These are phyloP conservation scores for Arctopsyche grandis DNA, from an alignment of 1,140 invertebrate genomes.

Conservation along the genomic window DNA sequence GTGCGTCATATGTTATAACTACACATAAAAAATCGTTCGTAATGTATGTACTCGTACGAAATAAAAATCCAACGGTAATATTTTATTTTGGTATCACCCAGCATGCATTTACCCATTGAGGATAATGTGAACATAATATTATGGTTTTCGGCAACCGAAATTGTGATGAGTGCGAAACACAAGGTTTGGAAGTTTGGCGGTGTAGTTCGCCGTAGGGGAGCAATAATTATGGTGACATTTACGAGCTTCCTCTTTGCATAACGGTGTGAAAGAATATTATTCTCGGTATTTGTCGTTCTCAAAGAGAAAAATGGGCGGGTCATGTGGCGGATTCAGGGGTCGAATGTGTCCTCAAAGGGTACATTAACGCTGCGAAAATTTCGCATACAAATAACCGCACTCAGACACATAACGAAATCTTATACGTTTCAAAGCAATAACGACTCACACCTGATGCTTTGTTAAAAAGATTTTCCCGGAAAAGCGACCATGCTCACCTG, in stretches of 20 bases:
- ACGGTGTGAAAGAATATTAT: slow-evolving; percentile 48
- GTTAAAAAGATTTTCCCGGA: background rate
- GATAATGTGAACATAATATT: background rate
- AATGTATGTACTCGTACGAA: no score
- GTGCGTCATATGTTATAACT: no score
- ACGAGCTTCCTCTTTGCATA: slow-evolving; percentile 50
- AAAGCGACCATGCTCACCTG: background rate
- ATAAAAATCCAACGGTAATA: no score
- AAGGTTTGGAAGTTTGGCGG: slow-evolving; percentile 6
- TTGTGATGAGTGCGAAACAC: slow-evolving; percentile 28
- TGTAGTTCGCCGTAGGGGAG: no score
- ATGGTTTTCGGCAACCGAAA: background rate
- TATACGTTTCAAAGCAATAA: background rate
- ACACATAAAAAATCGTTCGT: no score
- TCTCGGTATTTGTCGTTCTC: background rate
- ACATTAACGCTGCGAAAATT: background rate
- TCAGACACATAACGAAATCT: background rate
- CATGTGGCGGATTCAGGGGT: background rate
- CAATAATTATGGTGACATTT: slow-evolving; percentile 51
- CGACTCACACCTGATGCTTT: background rate
- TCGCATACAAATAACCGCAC: background rate
- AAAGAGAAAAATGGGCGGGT: slow-evolving; percentile 39
- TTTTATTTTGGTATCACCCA: no score
- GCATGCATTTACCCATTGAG: no score
- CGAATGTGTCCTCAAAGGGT: background rate